Evolutionary conservation across 2,113 vertebrate genomes (phyloP), one percentile per base, ranked within the genome.

Genomic region (Montifringilla adamsi): DNA sequence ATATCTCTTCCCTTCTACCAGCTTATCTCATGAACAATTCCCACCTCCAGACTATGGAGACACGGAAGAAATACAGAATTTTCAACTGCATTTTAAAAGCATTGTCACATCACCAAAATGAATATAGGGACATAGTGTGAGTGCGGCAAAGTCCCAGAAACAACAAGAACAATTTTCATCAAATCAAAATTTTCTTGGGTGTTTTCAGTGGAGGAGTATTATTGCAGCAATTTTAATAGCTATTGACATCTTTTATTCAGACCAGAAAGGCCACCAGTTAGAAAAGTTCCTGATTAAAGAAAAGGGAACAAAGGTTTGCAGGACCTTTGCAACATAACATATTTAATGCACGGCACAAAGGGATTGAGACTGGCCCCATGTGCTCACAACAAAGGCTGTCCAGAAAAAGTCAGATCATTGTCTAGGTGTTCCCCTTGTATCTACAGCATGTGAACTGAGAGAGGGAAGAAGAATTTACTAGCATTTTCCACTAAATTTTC

Each of bases 281-380:
- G 82, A 74, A 50, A 74, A 31, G 13, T 20, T 85, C n/a, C 43
- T 33, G 12, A 50, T 64, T 41, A 81, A 86, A 69, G 13, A 50
- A 77, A 68, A 84, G 20, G 11, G 27, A 84, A 50, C 9, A 55
- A 63, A 63, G 13, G 4, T 56, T 91, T 83, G 41, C 55, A 87
- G 15, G 24, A 76, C 28, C 22, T 82, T 44, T 75, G 44, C 31
- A 44, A 60, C 8, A 5, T 21, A 68, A 64, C 2, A 0, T 43
- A 63, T 59, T 62, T 56, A 89, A 37, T 11, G 39, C 3, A 39
- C 0, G 0, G 8, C 31, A 87, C 22, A 43, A 67, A 75, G 4
- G 15, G 11, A 19, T 27, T 63, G 26, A 74, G 41, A 59, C 5
- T 56, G 33, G 18, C 24, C 17, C 24, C 59, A 37, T 0, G 0